Conservation (phyloP, 2,113 vertebrate species). For the Dermatemys mawii region DNA sequence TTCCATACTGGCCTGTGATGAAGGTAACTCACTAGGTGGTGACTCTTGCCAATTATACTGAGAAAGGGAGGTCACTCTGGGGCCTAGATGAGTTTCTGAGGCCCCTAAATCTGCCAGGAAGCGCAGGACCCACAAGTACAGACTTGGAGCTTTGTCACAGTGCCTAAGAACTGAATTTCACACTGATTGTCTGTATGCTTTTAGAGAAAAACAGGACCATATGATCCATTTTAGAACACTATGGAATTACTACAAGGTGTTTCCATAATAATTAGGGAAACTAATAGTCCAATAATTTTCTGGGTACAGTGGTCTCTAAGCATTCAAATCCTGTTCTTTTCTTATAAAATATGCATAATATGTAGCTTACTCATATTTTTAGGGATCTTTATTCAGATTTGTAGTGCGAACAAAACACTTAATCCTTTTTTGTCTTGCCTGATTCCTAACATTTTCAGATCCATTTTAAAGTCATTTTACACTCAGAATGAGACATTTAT, state of each 20-base stretch:
- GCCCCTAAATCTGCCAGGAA: too few relatives aligned
- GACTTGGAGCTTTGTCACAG: too few relatives aligned
- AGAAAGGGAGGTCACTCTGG: too few relatives aligned
- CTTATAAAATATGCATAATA: background rate
- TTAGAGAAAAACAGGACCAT: background rate
- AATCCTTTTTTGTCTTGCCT: background rate
- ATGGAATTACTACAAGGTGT: background rate
- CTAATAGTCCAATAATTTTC: background rate
- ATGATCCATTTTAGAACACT: accelerated
- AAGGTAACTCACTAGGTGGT: too few relatives aligned
- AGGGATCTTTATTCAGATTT: background rate
- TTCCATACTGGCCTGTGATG: too few relatives aligned
- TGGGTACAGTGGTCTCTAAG: background rate
- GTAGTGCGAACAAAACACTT: background rate
- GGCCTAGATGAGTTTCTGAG: too few relatives aligned
- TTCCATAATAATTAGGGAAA: background rate
- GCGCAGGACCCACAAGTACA: too few relatives aligned
- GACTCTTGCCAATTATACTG: too few relatives aligned
- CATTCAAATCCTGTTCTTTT: background rate
- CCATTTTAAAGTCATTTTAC: background rate
- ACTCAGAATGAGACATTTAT: background rate
- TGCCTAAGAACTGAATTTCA: background rate
- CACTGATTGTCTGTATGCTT: background rate
- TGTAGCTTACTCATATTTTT: background rate
- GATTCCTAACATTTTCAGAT: background rate